A percentile compares a stretch with the other conserved stretches of the same genome.
Conservation (phyloP, 2,113 vertebrate species). For the Hippopotamus amphibius region DNA sequence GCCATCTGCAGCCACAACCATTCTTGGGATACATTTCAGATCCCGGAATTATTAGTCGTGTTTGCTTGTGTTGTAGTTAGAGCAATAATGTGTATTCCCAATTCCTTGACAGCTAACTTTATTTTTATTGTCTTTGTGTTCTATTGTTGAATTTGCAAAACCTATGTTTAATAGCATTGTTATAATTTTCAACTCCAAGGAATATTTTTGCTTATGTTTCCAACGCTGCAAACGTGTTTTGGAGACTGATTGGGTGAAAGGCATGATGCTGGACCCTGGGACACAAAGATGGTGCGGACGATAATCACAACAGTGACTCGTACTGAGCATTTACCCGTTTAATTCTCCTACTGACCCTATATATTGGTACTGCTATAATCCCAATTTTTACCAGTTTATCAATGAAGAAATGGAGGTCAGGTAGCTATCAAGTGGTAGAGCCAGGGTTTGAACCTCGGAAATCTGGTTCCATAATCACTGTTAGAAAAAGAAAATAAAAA, state of each 20-base stretch:
- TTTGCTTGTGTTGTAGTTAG: not conserved
- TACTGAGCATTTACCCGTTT: not conserved
- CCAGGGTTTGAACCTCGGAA: not conserved
- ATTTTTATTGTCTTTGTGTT: conserved; percentile 44
- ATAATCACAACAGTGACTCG: not conserved
- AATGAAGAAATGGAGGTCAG: not conserved
- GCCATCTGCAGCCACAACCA: not conserved
- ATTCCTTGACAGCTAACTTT: conserved; percentile 18
- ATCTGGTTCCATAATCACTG: not conserved
- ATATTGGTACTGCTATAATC: not conserved
- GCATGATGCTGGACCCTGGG: fast-evolving
- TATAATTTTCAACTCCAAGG: not conserved
- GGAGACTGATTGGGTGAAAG: not conserved
- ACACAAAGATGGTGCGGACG: not conserved
- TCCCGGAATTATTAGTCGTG: not conserved
- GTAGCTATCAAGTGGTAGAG: not conserved
- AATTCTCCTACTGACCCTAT: not conserved
- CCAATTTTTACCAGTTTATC: not conserved
- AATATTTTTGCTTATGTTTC: conserved; percentile 21
- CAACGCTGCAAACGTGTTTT: not conserved
- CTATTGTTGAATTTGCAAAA: conserved; percentile 25
- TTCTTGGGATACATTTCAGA: not conserved
- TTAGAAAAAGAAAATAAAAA: conserved; percentile 13
- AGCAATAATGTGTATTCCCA: conserved; percentile 17
- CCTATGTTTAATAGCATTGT: not conserved